Evolutionary conservation across 2,888 invertebrate species (phyloP).

Genomic region (Drosophila imparisetae): DNA sequence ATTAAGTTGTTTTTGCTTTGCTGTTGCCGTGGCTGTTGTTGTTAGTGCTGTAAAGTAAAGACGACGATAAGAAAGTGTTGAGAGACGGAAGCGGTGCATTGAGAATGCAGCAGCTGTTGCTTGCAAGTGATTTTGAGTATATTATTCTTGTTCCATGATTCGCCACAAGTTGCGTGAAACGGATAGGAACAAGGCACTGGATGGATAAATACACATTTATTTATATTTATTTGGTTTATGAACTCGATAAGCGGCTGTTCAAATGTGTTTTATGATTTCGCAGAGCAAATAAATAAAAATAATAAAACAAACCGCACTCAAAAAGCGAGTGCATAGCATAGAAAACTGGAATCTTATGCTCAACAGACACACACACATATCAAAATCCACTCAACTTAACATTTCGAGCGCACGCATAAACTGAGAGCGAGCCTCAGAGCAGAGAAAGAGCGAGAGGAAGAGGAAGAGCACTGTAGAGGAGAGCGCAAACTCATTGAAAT

Average conservation of each 20-base stretch:
- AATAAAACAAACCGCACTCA: slow-evolving; percentile 9
- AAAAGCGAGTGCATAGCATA: slow-evolving; percentile 4
- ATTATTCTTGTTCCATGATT: slow-evolving; percentile 21
- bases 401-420: slow-evolving; percentile 33
- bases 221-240: not conserved
- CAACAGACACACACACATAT: slow-evolving; percentile 30
- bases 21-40: slow-evolving; percentile 12
- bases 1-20: slow-evolving; percentile 1
- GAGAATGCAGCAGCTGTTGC: slow-evolving; percentile 61
- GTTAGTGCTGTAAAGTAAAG: slow-evolving; percentile 43
- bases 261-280: slow-evolving; percentile 1
- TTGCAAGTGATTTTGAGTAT: slow-evolving; percentile 32
- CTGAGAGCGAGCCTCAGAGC: slow-evolving; percentile 4
- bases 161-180: slow-evolving; percentile 22
- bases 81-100: slow-evolving; percentile 24
- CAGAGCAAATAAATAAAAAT: not conserved
- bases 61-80: slow-evolving; percentile 20
- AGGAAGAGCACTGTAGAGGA: slow-evolving; percentile 17
- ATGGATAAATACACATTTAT: not conserved
- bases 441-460: slow-evolving; percentile 16
- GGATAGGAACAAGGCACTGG: not conserved
- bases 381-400: slow-evolving; percentile 47
- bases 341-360: slow-evolving; percentile 15
- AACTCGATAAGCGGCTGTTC: not conserved
- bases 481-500: slow-evolving; percentile 69